phyloP scores from a whole-genome alignment of 2,113 vertebrate species.

The Serinus canaria region DNA sequence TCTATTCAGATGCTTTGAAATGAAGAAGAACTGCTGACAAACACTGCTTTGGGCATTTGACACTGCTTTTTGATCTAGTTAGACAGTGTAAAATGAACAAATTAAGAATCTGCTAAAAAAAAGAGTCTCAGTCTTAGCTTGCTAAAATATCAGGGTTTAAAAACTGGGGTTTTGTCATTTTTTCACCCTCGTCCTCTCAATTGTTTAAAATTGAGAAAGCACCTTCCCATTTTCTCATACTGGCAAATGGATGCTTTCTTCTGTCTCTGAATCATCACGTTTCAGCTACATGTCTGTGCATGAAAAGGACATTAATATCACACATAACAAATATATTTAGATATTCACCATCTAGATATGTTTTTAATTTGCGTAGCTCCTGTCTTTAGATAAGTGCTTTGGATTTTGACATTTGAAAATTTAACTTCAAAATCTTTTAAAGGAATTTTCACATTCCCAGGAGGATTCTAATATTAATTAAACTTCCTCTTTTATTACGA shows the following conservation, averaged over 20 bases:
- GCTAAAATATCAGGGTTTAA: conserved; percentile 13
- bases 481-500: not conserved
- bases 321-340: not conserved
- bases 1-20: conserved; percentile 68
- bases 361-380: not conserved
- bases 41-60: conserved; percentile 77
- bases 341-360: not conserved
- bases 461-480: not conserved
- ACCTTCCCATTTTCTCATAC: not conserved
- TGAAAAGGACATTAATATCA: not conserved
- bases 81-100: conserved; percentile 73
- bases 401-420: not conserved
- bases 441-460: not conserved
- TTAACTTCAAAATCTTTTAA: not conserved
- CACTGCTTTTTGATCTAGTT: conserved; percentile 74
- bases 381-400: not conserved
- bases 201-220: not conserved
- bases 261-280: not conserved
- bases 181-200: not conserved
- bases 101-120: conserved; percentile 72
- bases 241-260: not conserved
- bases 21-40: conserved; percentile 73
- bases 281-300: not conserved
- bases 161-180: not conserved
- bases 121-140: conserved; percentile 39